Conservation (phyloP, 2,888 invertebrate species). For the Trypoxylon attenuatum region DNA sequence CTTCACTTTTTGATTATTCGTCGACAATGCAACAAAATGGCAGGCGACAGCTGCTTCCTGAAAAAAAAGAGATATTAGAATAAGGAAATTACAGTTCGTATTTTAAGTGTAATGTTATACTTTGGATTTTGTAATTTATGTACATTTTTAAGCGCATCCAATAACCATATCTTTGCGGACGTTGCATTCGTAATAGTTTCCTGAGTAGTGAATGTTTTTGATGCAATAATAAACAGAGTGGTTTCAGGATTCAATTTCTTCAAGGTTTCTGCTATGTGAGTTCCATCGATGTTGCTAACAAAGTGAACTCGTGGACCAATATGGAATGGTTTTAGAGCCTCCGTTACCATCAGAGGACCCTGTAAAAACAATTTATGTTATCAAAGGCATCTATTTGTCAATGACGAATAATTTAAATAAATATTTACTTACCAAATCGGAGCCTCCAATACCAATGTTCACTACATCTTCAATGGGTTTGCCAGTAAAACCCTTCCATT, state of each 20-base stretch:
- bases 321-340: conserved; percentile 94
- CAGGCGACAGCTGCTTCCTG: conserved; percentile 90
- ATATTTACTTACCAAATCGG: conserved; percentile 87
- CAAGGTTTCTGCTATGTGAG: conserved; percentile 95
- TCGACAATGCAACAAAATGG: conserved; percentile 98
- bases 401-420: too few species aligned
- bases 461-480: conserved; percentile 97
- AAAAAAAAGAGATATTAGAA: conserved; percentile 8
- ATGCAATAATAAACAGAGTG: conserved; percentile 97
- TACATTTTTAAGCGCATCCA: conserved; percentile 90
- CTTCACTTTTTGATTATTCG: conserved; percentile 94
- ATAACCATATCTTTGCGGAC: conserved; percentile 97
- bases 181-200: conserved; percentile 99
- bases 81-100: neutral
- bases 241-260: conserved; percentile 94
- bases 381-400: too few species aligned
- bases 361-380: conserved; percentile 59
- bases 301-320: conserved; percentile 93
- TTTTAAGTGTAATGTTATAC: neutral
- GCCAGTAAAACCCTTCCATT: conserved; percentile 81
- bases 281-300: conserved; percentile 99
- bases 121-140: conserved; percentile 64
- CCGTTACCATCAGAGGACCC: conserved; percentile 99
- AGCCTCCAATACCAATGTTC: conserved; percentile 99
- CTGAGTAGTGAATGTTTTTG: conserved; percentile 99